Conservation (phyloP, 2,888 invertebrate species). For the Magallana nippona region DNA sequence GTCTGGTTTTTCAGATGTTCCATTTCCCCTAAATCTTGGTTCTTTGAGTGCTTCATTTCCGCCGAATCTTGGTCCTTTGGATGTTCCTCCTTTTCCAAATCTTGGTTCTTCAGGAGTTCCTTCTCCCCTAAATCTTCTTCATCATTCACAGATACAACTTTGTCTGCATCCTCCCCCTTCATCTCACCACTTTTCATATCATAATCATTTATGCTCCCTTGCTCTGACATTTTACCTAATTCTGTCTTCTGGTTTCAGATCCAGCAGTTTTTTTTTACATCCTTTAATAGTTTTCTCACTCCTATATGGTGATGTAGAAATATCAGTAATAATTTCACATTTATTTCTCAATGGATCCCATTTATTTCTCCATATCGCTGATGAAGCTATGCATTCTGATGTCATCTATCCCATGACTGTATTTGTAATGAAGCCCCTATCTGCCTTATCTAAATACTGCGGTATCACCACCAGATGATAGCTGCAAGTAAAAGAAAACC, state of each 20-base stretch:
- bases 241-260: background rate
- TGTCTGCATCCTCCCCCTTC: background rate
- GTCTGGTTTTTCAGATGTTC: background rate
- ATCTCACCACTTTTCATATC: background rate
- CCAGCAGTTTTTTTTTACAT: background rate
- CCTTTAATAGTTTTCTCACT: background rate
- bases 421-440: slow-evolving; percentile 15
- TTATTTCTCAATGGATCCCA: background rate
- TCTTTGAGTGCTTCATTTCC: no score
- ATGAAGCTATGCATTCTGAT: background rate
- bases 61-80: no score
- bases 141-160: background rate
- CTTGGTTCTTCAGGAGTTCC: background rate
- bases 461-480: background rate
- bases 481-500: background rate
- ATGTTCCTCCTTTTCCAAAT: no score
- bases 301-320: background rate
- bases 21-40: background rate
- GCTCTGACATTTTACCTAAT: background rate
- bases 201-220: background rate
- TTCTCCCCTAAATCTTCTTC: background rate
- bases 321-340: background rate
- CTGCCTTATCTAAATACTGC: background rate
- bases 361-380: background rate
- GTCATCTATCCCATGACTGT: slow-evolving; percentile 20